These are phyloP conservation scores for Himantopus leucocephalus DNA, from an alignment of 2,113 vertebrate genomes.

Conservation along the genomic window DNA sequence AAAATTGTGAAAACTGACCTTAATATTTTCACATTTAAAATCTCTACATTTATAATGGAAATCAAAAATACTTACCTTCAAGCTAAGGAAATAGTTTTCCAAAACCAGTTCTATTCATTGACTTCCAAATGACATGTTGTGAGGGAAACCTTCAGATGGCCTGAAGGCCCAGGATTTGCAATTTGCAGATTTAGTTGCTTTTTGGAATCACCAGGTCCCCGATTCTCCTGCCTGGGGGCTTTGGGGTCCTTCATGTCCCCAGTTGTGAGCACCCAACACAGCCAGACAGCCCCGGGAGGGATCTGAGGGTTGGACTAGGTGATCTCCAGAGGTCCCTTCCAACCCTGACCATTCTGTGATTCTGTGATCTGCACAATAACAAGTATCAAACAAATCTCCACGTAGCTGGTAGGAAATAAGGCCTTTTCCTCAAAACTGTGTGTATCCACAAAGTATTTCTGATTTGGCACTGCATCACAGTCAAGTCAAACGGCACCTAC, in stretches of 20 bases:
- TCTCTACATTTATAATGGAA: neutral
- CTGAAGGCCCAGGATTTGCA: neutral
- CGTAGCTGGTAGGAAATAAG: neutral
- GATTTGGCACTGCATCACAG: neutral
- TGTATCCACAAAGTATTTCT: neutral
- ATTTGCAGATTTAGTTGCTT: neutral
- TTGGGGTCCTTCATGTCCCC: neutral
- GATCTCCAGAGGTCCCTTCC: too few species aligned
- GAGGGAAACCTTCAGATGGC: neutral
- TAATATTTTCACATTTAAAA: neutral
- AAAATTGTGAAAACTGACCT: neutral
- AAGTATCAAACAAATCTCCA: neutral
- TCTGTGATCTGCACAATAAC: neutral
- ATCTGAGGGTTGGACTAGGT: too few species aligned
- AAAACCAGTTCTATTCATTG: neutral
- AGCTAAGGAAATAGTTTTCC: neutral
- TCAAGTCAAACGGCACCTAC: neutral
- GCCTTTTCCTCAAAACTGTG: neutral
- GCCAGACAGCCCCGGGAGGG: neutral
- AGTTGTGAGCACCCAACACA: neutral
- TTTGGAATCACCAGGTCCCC: neutral
- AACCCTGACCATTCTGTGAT: too few species aligned
- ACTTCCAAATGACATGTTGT: neutral
- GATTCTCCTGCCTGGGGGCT: neutral
- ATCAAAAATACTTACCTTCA: neutral